These are phyloP conservation scores for Bostrychus sinensis DNA, from an alignment of 2,113 vertebrate species.

Conservation along the genomic window DNA sequence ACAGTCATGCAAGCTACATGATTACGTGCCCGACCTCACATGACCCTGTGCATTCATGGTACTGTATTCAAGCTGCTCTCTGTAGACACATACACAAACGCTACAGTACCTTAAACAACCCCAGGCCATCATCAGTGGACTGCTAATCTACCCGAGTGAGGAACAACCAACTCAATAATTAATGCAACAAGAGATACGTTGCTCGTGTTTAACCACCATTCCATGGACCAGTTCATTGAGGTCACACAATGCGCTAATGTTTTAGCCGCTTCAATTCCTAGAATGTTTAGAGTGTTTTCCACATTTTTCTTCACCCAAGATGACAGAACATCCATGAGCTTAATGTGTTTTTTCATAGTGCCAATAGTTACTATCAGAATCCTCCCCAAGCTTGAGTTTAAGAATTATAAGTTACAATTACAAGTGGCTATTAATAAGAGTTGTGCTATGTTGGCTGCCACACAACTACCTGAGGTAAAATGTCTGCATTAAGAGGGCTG, in stretches of 20 bases:
- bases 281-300: constrained; percentile 42
- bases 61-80: constrained; percentile 43
- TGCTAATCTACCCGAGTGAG: constrained; percentile 79
- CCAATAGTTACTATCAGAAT: constrained; percentile 46
- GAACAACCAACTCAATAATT: constrained; percentile 80
- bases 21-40: constrained; percentile 54
- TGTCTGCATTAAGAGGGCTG: constrained; percentile 57
- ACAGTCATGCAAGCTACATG: constrained; percentile 38
- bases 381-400: constrained; percentile 24
- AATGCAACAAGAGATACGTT: constrained; percentile 79
- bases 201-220: constrained; percentile 80
- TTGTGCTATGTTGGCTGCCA: constrained; percentile 49
- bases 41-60: constrained; percentile 55
- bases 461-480: constrained; percentile 60
- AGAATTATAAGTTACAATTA: constrained; percentile 36
- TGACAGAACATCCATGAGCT: neutral
- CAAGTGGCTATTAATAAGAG: constrained; percentile 48
- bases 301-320: constrained; percentile 16
- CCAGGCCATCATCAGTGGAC: constrained; percentile 56
- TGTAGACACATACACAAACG: constrained; percentile 26
- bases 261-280: constrained; percentile 35
- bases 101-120: constrained; percentile 79
- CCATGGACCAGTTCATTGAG: constrained; percentile 65
- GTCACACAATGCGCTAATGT: constrained; percentile 39
- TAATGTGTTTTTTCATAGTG: constrained; percentile 16